Percentiles rank a stretch among this genome's conserved stretches.
These are phyloP conservation scores for Heliothis peltigera DNA, from an alignment of 2,888 invertebrate genomes.

Conservation along the genomic window DNA sequence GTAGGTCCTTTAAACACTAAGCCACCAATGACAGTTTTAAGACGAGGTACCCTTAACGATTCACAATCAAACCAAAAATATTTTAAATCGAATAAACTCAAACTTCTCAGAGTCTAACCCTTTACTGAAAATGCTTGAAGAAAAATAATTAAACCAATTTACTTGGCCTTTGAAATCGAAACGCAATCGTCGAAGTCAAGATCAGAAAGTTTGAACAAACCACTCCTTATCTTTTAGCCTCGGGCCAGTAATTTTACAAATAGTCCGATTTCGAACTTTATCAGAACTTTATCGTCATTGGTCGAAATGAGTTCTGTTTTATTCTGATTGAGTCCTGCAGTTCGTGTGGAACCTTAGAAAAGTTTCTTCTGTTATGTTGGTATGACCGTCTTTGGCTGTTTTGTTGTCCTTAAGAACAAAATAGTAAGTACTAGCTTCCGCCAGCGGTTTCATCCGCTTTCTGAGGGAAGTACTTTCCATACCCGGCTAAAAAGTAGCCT, in stretches of 20 bases:
- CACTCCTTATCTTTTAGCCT: slow-evolving; percentile 36
- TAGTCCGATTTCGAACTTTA: slow-evolving; percentile 50
- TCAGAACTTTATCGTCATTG: slow-evolving; percentile 50
- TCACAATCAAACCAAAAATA: no score
- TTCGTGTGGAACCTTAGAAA: slow-evolving; percentile 27
- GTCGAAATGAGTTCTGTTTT: slow-evolving; percentile 44
- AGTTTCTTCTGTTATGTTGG: slow-evolving; percentile 31
- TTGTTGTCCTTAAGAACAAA: not conserved
- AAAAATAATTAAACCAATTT: slow-evolving; percentile 49
- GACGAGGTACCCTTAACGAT: no score
- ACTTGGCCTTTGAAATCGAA: slow-evolving; percentile 35
- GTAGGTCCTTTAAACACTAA: no score
- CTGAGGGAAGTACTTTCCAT: no score
- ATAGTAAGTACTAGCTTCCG: not conserved
- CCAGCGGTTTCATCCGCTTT: no score
- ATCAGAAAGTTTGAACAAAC: slow-evolving; percentile 40
- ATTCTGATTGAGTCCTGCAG: slow-evolving; percentile 46
- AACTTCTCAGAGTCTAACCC: not conserved
- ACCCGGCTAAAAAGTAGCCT: no score
- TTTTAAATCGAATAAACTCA: not conserved
- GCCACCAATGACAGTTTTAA: no score
- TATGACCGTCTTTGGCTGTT: slow-evolving; percentile 5
- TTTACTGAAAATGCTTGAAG: slow-evolving; percentile 14
- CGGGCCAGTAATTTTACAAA: slow-evolving; percentile 53
- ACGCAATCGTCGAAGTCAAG: slow-evolving; percentile 38